Evolutionary conservation across 2,113 vertebrate species (phyloP).

Genomic region (Aspidoscelis tigris): DNA sequence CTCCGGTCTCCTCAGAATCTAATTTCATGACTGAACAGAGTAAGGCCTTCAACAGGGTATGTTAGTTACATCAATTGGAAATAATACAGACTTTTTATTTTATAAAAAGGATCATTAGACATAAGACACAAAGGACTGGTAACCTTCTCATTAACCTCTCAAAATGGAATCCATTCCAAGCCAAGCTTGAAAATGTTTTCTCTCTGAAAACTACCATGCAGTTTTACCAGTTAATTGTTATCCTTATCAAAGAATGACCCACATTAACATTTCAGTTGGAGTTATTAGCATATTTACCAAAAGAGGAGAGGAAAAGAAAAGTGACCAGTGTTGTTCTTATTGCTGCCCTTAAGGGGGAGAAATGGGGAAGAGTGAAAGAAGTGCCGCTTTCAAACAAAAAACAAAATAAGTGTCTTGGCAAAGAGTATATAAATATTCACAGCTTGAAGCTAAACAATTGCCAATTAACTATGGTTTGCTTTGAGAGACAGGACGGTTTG

Average conservation of each 20-base stretch:
- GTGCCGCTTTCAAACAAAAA: constrained; percentile 28
- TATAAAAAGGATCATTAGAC: constrained; percentile 68
- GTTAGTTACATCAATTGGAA: constrained; percentile 66
- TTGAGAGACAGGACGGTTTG: constrained; percentile 49
- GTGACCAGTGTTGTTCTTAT: constrained; percentile 63
- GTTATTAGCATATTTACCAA: constrained; percentile 80
- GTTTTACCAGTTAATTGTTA: constrained; percentile 80
- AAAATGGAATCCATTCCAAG: constrained; percentile 77
- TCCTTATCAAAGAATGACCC: constrained; percentile 82
- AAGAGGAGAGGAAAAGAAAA: constrained; percentile 31
- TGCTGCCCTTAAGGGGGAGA: constrained; percentile 53
- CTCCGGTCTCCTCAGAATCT: constrained; percentile 46
- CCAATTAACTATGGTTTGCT: constrained; percentile 60
- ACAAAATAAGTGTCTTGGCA: constrained; percentile 45
- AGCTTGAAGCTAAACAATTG: constrained; percentile 34
- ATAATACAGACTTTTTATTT: constrained; percentile 57
- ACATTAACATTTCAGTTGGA: constrained; percentile 79
- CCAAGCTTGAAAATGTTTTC: constrained; percentile 73
- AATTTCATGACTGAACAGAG: constrained; percentile 60
- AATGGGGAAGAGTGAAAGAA: constrained; percentile 48
- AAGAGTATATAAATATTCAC: constrained; percentile 50
- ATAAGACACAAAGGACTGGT: constrained; percentile 76
- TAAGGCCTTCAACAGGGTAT: constrained; percentile 60
- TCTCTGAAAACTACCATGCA: constrained; percentile 75
- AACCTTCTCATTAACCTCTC: constrained; percentile 83